A percentile compares a stretch with the other conserved stretches of the same genome.
These are phyloP conservation scores for Thumatha senex DNA, from an alignment of 2,888 invertebrate species.

Conservation along the genomic window DNA sequence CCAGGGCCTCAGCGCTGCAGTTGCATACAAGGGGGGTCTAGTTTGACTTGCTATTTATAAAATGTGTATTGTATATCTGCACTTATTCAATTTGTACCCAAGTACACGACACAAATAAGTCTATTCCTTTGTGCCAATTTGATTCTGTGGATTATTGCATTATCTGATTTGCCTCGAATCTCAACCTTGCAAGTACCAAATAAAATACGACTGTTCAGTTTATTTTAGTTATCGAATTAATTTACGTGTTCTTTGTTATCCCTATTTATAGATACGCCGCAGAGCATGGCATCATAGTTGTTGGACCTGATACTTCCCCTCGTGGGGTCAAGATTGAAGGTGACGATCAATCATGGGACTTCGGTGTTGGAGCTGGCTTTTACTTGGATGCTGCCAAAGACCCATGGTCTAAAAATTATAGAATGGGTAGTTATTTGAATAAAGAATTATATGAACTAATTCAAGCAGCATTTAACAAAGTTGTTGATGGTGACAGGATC, in stretches of 20 bases:
- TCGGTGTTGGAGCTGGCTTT: conserved; percentile 97
- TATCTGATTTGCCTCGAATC: too few relatives aligned
- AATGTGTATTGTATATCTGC: too few relatives aligned
- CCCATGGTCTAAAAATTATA: conserved; percentile 97
- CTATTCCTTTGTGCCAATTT: too few relatives aligned
- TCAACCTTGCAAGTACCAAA: too few relatives aligned
- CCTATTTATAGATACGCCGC: conserved; percentile 86
- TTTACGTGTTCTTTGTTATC: not conserved
- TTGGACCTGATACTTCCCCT: conserved; percentile 98
- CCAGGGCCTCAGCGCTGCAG: too few relatives aligned
- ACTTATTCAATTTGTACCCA: too few relatives aligned
- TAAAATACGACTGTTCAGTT: too few relatives aligned
- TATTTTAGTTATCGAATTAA: too few relatives aligned
- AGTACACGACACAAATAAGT: too few relatives aligned
- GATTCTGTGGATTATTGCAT: too few relatives aligned
- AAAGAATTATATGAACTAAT: conserved; percentile 91
- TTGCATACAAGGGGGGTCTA: too few relatives aligned
- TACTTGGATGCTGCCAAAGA: conserved; percentile 95
- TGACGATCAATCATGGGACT: conserved; percentile 96
- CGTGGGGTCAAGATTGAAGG: conserved; percentile 94
- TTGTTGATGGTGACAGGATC: conserved; percentile 81
- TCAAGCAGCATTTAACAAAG: conserved; percentile 86
- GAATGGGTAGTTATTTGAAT: conserved; percentile 98
- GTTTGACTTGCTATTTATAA: too few relatives aligned
- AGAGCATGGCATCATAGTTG: conserved; percentile 92